Evolutionary conservation across 1,140 invertebrate species (phyloP).

Genomic region (Aphelinus atriplicis): DNA sequence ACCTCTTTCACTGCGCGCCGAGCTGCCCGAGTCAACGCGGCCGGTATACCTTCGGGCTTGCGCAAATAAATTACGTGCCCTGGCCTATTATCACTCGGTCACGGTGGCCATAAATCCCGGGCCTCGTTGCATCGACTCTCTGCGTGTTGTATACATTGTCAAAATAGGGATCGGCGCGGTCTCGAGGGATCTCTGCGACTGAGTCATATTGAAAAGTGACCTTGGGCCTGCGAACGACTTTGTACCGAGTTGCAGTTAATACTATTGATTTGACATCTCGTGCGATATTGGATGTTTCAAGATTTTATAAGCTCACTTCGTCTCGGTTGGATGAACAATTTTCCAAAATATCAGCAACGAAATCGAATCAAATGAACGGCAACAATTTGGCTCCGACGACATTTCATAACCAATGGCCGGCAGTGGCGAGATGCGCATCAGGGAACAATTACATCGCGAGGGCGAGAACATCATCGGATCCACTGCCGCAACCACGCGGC

Average conservation of each 20-base stretch:
- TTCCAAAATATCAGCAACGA: too few relatives aligned
- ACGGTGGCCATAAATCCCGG: conserved; percentile 49
- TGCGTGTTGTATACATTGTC: conserved; percentile 23
- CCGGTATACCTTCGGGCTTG: conserved; percentile 34
- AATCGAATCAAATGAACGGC: too few relatives aligned
- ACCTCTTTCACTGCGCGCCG: too few relatives aligned
- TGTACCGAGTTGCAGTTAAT: background rate
- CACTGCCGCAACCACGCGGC: too few relatives aligned
- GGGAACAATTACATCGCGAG: too few relatives aligned
- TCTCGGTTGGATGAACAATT: too few relatives aligned
- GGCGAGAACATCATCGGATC: too few relatives aligned
- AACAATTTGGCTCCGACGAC: too few relatives aligned
- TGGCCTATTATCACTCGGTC: conserved; percentile 61
- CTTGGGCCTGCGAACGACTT: background rate
- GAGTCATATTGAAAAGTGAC: background rate
- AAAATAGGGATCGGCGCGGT: background rate
- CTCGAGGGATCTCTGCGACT: background rate
- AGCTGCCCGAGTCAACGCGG: conserved; percentile 28
- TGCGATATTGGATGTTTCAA: background rate
- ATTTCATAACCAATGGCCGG: too few relatives aligned
- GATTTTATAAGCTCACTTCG: background rate
- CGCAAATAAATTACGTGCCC: conserved; percentile 54
- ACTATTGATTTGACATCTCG: too few relatives aligned
- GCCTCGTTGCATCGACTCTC: conserved; percentile 47
- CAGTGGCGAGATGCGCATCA: too few relatives aligned